Evolutionary conservation across 2,888 invertebrate genomes (phyloP).

Genomic region (Plebejus argus): DNA sequence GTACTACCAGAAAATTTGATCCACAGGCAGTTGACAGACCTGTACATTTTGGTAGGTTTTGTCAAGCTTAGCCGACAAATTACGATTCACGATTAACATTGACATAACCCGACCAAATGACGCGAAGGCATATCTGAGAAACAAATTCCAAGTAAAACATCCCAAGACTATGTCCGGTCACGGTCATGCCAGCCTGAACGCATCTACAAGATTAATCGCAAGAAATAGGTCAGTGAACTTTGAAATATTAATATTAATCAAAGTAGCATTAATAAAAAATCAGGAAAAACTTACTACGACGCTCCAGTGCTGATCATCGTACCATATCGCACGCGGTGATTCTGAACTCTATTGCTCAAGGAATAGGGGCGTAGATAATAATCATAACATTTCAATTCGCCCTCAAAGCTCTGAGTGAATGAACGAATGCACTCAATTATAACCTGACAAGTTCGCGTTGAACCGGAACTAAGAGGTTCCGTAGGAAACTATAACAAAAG

Average conservation of each 20-base stretch:
- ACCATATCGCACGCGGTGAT: slow-evolving; percentile 68
- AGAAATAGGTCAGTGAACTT: slow-evolving; percentile 37
- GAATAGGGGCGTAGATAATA: slow-evolving; percentile 41
- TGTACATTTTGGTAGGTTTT: no score
- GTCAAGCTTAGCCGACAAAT: no score
- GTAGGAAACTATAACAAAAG: neutral
- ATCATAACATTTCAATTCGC: slow-evolving; percentile 46
- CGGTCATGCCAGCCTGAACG: neutral
- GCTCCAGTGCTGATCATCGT: slow-evolving; percentile 66
- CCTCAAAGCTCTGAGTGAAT: slow-evolving; percentile 68
- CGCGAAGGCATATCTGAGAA: no score
- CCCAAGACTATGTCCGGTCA: no score
- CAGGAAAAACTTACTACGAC: slow-evolving; percentile 62
- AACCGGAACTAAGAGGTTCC: neutral
- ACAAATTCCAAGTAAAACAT: no score
- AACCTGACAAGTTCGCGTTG: slow-evolving; percentile 4
- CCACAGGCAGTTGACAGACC: no score
- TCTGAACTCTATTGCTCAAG: slow-evolving; percentile 37
- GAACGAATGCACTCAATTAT: slow-evolving; percentile 53
- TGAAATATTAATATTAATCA: slow-evolving; percentile 43
- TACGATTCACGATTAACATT: no score
- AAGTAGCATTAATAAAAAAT: slow-evolving; percentile 49
- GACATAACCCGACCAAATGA: no score
- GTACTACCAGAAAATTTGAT: no score
- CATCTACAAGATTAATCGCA: slow-evolving; percentile 28